phyloP scores from a whole-genome alignment of 2,113 vertebrate genomes.

The Microtus oregoni region DNA sequence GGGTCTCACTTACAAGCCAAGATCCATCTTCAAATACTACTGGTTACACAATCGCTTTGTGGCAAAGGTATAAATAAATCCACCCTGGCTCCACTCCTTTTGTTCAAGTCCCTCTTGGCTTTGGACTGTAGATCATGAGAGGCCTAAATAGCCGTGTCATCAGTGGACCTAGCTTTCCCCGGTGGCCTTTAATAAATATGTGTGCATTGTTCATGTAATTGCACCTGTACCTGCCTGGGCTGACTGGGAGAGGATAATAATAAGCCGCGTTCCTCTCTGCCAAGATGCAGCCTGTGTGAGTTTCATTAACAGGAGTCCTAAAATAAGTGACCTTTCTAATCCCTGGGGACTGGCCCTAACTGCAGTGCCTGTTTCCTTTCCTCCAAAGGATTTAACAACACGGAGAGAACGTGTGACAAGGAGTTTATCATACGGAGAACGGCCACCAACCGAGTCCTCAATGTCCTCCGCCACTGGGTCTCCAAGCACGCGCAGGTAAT shows the following conservation, averaged over 20 bases:
- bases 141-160: not conserved
- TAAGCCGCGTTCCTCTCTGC: not conserved
- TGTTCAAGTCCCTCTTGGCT: slow-evolving; percentile 7
- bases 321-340: slow-evolving; percentile 51
- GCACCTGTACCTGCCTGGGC: not conserved
- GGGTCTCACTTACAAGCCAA: not conserved
- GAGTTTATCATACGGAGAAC: slow-evolving; percentile 99
- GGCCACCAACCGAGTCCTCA: slow-evolving; percentile 98
- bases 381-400: slow-evolving; percentile 93
- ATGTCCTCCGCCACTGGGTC: slow-evolving; percentile 99
- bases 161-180: no score
- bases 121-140: not conserved
- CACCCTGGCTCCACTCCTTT: not conserved
- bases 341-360: not conserved
- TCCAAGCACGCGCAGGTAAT: slow-evolving; percentile 98
- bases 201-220: slow-evolving; percentile 19
- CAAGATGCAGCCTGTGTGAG: not conserved
- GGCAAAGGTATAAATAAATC: not conserved
- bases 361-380: slow-evolving; percentile 41
- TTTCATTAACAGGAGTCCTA: not conserved
- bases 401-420: slow-evolving; percentile 97
- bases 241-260: not conserved
- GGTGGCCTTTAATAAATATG: not conserved
- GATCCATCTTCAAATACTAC: not conserved
- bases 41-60: not conserved